These are phyloP conservation scores for Chironomus tentans DNA, from an alignment of 2,888 invertebrate species.

Conservation along the genomic window DNA sequence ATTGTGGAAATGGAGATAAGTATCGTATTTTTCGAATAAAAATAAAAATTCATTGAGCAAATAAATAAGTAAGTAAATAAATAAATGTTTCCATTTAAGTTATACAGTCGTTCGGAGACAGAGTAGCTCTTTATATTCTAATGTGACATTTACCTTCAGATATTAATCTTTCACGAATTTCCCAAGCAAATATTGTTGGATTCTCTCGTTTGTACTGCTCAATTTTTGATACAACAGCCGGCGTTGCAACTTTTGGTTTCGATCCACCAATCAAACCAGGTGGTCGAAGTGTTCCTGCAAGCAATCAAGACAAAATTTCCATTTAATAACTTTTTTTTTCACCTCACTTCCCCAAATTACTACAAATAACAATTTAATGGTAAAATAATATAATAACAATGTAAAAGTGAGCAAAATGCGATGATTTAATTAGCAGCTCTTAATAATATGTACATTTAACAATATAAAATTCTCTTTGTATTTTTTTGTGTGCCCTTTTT, in stretches of 20 bases:
- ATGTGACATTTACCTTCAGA: conserved; percentile 70
- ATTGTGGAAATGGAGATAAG: neutral
- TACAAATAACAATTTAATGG: too few species aligned
- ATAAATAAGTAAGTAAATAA: neutral
- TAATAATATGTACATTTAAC: neutral
- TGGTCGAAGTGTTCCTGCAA: conserved; percentile 72
- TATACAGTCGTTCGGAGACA: too few species aligned
- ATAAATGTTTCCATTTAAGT: neutral
- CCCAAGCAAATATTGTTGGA: conserved; percentile 98
- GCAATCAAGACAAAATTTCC: conserved; percentile 31
- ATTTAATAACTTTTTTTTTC: too few species aligned
- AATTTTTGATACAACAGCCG: conserved; percentile 93
- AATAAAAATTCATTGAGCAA: neutral
- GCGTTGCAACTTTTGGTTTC: conserved; percentile 96
- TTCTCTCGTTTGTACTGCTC: conserved; percentile 97
- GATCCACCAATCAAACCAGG: conserved; percentile 90
- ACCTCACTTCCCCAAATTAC: neutral
- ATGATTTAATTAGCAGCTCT: conserved; percentile 28
- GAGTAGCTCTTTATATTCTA: neutral
- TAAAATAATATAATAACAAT: too few species aligned
- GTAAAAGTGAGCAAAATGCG: conserved; percentile 16
- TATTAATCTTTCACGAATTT: conserved; percentile 91
- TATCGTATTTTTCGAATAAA: neutral
- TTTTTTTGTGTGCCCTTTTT: neutral
- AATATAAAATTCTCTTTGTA: neutral